phyloP scores from a whole-genome alignment of 2,113 vertebrate genomes.

The Nycticorax nycticorax region DNA sequence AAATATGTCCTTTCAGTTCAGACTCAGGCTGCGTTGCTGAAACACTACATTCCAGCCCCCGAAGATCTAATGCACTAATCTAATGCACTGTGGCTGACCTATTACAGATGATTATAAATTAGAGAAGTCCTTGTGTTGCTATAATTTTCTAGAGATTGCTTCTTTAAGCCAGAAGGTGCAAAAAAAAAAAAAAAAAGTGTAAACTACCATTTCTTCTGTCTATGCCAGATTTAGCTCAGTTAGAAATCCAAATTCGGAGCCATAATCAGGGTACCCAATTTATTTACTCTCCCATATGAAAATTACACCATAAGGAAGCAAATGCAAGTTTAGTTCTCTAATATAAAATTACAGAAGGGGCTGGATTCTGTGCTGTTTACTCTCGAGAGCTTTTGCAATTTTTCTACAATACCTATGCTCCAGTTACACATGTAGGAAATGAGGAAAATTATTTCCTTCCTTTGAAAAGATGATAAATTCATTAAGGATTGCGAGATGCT shows the following conservation, averaged over 20 bases:
- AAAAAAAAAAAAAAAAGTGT: too few species aligned
- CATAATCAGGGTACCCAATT: background rate
- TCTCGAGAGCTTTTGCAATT: background rate
- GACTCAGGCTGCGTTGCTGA: background rate
- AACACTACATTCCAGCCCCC: background rate
- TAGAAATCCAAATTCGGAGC: background rate
- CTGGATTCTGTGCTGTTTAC: background rate
- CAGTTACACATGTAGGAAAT: background rate
- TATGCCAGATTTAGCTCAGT: background rate
- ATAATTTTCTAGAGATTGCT: slow-evolving; percentile 20
- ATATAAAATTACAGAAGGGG: background rate
- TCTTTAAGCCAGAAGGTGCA: background rate
- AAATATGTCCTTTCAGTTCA: background rate
- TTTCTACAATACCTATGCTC: background rate
- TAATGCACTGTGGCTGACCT: background rate
- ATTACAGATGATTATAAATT: slow-evolving; percentile 39
- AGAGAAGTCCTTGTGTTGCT: slow-evolving; percentile 11
- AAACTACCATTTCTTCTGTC: background rate
- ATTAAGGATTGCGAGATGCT: background rate
- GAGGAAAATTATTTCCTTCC: background rate
- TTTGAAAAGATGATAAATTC: background rate
- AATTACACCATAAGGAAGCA: background rate
- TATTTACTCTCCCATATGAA: background rate
- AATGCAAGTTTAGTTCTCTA: background rate
- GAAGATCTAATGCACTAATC: slow-evolving; percentile 21